A percentile compares a stretch with the other conserved stretches of the same genome.
Conservation (phyloP, 2,888 invertebrate species). For the Ditula angustiorana region DNA sequence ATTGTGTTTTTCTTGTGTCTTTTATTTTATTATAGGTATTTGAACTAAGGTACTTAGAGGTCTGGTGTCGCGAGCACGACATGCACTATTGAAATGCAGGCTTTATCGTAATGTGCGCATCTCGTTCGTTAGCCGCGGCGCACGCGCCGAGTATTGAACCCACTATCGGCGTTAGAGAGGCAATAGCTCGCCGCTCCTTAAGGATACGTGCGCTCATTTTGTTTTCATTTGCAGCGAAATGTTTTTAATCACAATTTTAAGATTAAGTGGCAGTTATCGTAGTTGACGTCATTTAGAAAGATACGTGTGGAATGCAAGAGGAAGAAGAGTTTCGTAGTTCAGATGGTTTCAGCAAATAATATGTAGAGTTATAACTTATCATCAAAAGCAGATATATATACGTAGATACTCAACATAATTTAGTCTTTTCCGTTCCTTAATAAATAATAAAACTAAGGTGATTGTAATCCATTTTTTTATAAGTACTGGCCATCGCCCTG, state of each 20-base stretch:
- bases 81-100: constrained; percentile 70
- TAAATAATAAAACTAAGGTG: too few relatives aligned
- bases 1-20: constrained; percentile 35
- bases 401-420: too few relatives aligned
- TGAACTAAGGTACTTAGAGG: constrained; percentile 40
- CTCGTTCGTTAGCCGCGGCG: constrained; percentile 77
- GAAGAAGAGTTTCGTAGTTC: neutral
- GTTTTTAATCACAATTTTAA: constrained; percentile 24
- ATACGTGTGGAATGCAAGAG: neutral
- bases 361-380: neutral
- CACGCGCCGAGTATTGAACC: constrained; percentile 73
- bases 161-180: constrained; percentile 76
- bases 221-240: constrained; percentile 41
- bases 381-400: too few relatives aligned
- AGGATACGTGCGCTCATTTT: constrained; percentile 46
- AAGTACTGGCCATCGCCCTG: too few relatives aligned
- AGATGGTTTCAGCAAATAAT: neutral
- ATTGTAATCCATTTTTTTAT: too few relatives aligned
- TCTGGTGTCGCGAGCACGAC: constrained; percentile 36
- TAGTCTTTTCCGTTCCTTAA: too few relatives aligned
- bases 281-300: constrained; percentile 8
- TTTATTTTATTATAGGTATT: constrained; percentile 37
- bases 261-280: constrained; percentile 27
- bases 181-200: constrained; percentile 55
- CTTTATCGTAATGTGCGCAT: constrained; percentile 74